A percentile compares a stretch with the other conserved stretches of the same genome.
Conservation (phyloP, 2,113 vertebrate species). For the Macrotus californicus region DNA sequence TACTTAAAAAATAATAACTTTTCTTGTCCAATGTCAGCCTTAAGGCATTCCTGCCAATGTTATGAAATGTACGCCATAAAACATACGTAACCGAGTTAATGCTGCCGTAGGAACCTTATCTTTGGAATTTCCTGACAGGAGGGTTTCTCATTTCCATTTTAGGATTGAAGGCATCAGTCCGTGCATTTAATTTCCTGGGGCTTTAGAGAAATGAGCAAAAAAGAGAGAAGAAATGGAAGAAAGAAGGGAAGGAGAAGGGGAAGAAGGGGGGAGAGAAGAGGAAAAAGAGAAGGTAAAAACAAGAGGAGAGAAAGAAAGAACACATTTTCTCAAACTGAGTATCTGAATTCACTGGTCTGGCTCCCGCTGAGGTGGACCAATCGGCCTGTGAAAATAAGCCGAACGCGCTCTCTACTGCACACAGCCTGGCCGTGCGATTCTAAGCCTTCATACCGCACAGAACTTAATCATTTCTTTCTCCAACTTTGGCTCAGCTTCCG, state of each 20-base stretch:
- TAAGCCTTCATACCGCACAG: constrained; percentile 14
- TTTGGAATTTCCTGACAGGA: constrained; percentile 66
- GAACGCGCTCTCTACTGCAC: neutral
- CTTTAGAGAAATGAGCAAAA: constrained; percentile 38
- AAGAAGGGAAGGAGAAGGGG: neutral
- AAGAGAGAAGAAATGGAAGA: neutral
- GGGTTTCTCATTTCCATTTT: constrained; percentile 31
- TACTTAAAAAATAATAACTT: neutral
- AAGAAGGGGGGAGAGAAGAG: neutral
- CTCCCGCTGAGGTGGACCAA: neutral
- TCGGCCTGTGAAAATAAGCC: neutral
- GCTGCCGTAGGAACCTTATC: constrained; percentile 51
- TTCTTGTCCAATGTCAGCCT: neutral
- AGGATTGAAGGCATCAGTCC: neutral
- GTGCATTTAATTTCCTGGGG: constrained; percentile 59
- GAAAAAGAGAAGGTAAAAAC: neutral
- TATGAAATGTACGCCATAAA: neutral
- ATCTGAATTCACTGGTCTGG: neutral
- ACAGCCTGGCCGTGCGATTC: neutral
- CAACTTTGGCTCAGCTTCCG: constrained; percentile 38
- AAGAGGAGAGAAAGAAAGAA: neutral
- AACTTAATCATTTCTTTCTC: constrained; percentile 50
- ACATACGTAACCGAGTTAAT: neutral
- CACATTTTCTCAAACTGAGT: neutral
- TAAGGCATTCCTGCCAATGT: neutral